Evolutionary conservation across 2,113 vertebrate genomes (phyloP), one percentile per base, ranked within the genome.

Genomic region (Taxidea taxus): DNA sequence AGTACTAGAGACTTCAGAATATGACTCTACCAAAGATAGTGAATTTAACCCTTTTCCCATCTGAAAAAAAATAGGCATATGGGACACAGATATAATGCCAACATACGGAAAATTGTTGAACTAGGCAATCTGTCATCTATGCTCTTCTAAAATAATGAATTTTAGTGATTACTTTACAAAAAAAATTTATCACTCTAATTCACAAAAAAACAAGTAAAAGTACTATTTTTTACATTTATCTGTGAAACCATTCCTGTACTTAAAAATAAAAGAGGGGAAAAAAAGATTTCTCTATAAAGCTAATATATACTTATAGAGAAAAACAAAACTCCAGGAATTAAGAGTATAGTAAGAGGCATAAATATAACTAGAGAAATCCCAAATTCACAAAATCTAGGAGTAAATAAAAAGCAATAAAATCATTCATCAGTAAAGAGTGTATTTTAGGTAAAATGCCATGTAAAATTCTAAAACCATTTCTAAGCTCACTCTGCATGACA

Each of bases 271-370:
- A 78, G n/a, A n/a, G 7, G 58, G 62, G 42, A 64, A 37, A 82
- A 81, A 75, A 70, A 16, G 23, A 86, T 4, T 56, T 23, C 88
- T 42, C 21, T 66, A 68, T 54, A 90, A 58, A 39, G 39, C 7
- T 66, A 39, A 87, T 68, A 91, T 2, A 12, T 49, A 78, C 54
- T 66, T 68, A 66, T 6, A 94, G 34, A 87, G 56, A 91, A 87
- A 93, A 94, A 87, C 16, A 80, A 37, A 95, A 95, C 27, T 93
- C 64, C 11, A 86, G 2, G 18, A 92, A 90, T 60, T 88, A 87
- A 87, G 54, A 80, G 27, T 49, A 90, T 86, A 97, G 78, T 85
- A 51, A 74, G 12, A 86, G 16, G 23, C 27, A 58, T 21, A 95
- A 16, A n/a, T 58, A 58, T 58, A 94, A 72, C 44, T 80, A 87